Evolutionary conservation across 2,888 invertebrate genomes (phyloP).

Genomic region (Villa cingulata): DNA sequence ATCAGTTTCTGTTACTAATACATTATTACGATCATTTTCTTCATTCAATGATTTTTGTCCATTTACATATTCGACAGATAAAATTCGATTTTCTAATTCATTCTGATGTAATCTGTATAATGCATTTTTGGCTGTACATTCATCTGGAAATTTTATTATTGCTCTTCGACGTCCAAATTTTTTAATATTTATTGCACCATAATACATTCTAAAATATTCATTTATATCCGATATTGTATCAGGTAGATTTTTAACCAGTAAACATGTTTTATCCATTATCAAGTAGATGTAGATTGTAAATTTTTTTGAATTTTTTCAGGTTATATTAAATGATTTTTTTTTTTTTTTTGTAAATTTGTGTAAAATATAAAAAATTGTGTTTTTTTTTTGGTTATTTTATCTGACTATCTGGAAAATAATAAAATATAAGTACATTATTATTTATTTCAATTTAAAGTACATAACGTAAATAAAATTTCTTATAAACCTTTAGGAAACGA

Average conservation of each 20-base stretch:
- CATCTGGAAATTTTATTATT: constrained; percentile 5
- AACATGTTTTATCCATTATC: constrained; percentile 10
- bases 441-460: too few species aligned
- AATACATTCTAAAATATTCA: constrained; percentile 3
- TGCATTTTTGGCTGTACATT: neutral
- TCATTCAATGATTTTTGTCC: constrained; percentile 20
- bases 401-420: too few species aligned
- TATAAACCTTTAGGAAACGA: too few species aligned
- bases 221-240: neutral
- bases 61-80: constrained; percentile 59
- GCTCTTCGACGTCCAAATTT: constrained; percentile 4
- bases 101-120: constrained; percentile 55
- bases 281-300: too few species aligned
- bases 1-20: neutral
- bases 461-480: too few species aligned
- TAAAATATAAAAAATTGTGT: too few species aligned
- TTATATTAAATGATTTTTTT: too few species aligned
- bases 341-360: too few species aligned
- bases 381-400: too few species aligned
- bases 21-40: constrained; percentile 15
- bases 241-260: constrained; percentile 11
- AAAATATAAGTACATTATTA: too few species aligned
- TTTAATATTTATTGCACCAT: constrained; percentile 2
- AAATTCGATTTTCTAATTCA: constrained; percentile 48
- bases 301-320: too few species aligned